These are phyloP conservation scores for Eublepharis macularius DNA, from an alignment of 2,113 vertebrate species.

Conservation along the genomic window DNA sequence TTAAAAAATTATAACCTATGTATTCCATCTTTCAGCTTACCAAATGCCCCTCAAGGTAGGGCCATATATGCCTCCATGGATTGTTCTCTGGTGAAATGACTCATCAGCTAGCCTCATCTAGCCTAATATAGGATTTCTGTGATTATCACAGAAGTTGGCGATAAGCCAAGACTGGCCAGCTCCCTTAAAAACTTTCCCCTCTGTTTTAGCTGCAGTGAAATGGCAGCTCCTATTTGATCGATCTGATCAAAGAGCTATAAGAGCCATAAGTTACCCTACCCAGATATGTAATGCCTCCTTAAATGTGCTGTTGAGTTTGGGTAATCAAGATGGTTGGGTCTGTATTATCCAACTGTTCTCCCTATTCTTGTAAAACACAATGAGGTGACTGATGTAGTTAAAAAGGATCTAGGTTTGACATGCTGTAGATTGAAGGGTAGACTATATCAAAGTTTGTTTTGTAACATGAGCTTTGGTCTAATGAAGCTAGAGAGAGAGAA, in stretches of 20 bases:
- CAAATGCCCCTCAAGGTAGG: not conserved
- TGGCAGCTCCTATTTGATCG: not conserved
- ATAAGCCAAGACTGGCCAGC: not conserved
- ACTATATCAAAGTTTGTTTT: not conserved
- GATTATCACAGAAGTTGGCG: not conserved
- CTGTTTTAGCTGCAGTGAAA: not conserved
- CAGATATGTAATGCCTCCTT: not conserved
- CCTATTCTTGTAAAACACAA: not conserved
- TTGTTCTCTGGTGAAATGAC: not conserved
- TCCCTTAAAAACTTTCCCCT: not conserved
- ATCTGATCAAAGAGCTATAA: not conserved
- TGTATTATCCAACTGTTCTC: not conserved
- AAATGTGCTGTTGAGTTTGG: not conserved
- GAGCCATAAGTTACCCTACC: not conserved
- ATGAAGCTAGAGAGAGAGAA: not conserved
- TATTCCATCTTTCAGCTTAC: not conserved
- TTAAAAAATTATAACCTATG: not conserved
- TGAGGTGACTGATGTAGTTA: not conserved
- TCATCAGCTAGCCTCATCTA: not conserved
- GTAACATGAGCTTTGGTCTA: not conserved
- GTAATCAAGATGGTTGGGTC: not conserved
- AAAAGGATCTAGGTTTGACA: not conserved
- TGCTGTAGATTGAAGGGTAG: not conserved
- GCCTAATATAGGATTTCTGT: not conserved
- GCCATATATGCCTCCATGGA: not conserved